Conservation (phyloP, 2,113 vertebrate species). For the Eclectus roratus region DNA sequence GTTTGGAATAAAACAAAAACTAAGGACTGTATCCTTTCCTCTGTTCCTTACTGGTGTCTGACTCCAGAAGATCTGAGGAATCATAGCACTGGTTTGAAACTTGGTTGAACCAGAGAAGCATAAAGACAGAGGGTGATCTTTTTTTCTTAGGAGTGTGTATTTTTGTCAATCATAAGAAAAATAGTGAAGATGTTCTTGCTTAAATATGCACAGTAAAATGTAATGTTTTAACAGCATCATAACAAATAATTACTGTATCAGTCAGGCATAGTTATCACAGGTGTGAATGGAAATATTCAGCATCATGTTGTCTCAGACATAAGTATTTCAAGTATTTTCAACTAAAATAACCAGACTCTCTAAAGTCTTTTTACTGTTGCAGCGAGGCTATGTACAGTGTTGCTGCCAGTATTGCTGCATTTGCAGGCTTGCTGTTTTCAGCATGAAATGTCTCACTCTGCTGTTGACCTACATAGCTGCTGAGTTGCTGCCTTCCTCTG, state of each 20-base stretch:
- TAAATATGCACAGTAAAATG: background rate
- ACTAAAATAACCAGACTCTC: rapidly evolving
- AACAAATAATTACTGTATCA: background rate
- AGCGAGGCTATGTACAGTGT: rapidly evolving
- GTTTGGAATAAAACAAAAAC: background rate
- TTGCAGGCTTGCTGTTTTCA: background rate
- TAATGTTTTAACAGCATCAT: background rate
- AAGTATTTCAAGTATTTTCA: background rate
- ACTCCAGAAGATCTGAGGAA: background rate
- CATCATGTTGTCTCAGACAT: background rate
- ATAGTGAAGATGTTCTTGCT: background rate
- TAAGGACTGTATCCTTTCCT: background rate
- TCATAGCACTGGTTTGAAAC: background rate
- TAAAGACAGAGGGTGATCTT: background rate
- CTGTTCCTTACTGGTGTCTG: background rate
- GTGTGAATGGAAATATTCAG: background rate
- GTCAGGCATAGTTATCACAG: background rate
- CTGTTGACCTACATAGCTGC: background rate
- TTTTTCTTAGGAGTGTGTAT: background rate
- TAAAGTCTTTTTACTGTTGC: background rate
- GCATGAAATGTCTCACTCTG: rapidly evolving
- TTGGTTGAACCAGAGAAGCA: background rate
- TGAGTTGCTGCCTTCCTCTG: background rate
- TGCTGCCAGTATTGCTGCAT: background rate
- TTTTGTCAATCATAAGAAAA: background rate